A percentile compares a stretch with the other conserved stretches of the same genome.
These are phyloP conservation scores for Chymomyza caudatula DNA, from an alignment of 2,888 invertebrate genomes.

Conservation along the genomic window DNA sequence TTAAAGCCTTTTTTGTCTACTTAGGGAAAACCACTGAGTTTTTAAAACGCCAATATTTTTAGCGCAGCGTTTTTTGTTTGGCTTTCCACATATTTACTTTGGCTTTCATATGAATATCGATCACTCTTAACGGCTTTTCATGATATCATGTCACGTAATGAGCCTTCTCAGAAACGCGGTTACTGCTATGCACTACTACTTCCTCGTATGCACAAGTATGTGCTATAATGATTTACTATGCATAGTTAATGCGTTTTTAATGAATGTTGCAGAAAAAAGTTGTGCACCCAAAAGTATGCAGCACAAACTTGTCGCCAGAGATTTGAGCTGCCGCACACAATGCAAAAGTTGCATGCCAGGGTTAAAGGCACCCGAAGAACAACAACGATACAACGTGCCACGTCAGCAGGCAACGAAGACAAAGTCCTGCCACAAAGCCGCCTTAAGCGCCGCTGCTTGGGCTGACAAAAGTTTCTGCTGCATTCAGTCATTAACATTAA, in stretches of 20 bases:
- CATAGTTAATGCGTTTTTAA: slow-evolving; percentile 66
- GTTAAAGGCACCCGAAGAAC: neutral
- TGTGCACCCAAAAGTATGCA: neutral
- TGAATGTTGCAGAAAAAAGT: slow-evolving; percentile 35
- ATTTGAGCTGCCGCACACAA: slow-evolving; percentile 35
- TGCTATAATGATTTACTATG: slow-evolving; percentile 51
- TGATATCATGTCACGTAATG: neutral
- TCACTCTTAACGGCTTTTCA: neutral
- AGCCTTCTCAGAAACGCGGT: neutral
- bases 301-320: slow-evolving; percentile 52
- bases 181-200: neutral
- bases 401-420: slow-evolving; percentile 5
- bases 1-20: no score
- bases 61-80: no score
- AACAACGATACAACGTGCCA: neutral
- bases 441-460: slow-evolving; percentile 48
- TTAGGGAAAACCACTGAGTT: no score
- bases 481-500: slow-evolving; percentile 66
- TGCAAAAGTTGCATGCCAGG: slow-evolving; percentile 46
- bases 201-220: neutral
- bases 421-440: slow-evolving; percentile 57
- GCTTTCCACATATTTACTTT: no score
- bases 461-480: slow-evolving; percentile 45
- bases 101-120: no score
- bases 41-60: no score